These are phyloP conservation scores for Saturnia japonica DNA, from an alignment of 2,888 invertebrate genomes.

Conservation along the genomic window DNA sequence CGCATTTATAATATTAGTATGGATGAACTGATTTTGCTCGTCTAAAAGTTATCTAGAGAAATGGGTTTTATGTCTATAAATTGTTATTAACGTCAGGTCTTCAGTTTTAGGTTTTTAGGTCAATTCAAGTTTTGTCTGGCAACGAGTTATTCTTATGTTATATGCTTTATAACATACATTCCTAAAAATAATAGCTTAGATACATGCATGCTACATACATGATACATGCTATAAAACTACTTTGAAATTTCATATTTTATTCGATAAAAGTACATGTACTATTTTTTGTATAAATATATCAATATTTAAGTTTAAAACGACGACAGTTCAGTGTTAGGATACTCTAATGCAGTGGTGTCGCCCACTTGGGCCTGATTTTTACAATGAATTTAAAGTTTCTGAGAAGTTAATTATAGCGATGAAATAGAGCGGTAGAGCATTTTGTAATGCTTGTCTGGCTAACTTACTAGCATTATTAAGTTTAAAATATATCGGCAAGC, in stretches of 20 bases:
- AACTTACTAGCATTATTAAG: not conserved
- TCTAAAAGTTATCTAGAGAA: not conserved
- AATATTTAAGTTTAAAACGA: not conserved
- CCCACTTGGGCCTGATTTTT: not conserved
- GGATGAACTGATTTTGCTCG: not conserved
- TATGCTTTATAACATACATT: not conserved
- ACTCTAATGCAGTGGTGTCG: not conserved
- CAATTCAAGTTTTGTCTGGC: slow-evolving; percentile 7
- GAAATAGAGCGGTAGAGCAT: too few species aligned
- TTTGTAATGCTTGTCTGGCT: too few species aligned
- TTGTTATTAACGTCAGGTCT: slow-evolving; percentile 15
- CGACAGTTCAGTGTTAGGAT: not conserved
- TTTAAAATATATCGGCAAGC: not conserved
- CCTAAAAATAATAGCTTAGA: slow-evolving; percentile 4
- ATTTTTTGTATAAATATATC: not conserved
- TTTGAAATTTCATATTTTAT: not conserved
- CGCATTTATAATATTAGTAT: too few species aligned
- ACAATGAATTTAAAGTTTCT: too few species aligned
- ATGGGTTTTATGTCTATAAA: slow-evolving; percentile 7
- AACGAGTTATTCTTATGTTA: not conserved
- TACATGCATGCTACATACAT: not conserved
- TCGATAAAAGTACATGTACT: not conserved
- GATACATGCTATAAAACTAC: not conserved
- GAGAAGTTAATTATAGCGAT: too few species aligned
- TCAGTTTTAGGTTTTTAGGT: slow-evolving; percentile 17